Conservation (phyloP, 2,888 invertebrate genomes). For the Adelognathus sp. region DNA sequence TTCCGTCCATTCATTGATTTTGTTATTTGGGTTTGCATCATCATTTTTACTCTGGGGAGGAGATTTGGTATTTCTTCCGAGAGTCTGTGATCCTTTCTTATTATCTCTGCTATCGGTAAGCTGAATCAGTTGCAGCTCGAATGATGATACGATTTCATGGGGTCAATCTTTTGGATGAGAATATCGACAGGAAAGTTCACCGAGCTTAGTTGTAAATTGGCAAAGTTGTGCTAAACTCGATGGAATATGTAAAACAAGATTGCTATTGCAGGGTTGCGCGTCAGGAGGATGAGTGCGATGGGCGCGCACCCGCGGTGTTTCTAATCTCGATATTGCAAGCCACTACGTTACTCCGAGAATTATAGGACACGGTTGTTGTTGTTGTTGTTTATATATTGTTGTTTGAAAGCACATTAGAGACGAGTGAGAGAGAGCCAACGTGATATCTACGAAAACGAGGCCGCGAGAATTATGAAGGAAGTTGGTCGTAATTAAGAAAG, state of each 20-base stretch:
- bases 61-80: no score
- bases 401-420: background rate
- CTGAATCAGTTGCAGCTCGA: no score
- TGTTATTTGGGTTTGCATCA: no score
- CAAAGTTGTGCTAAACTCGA: background rate
- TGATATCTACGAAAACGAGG: constrained; percentile 28
- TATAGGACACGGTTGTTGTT: constrained; percentile 3
- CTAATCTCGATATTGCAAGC: constrained; percentile 7
- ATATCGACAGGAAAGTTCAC: no score
- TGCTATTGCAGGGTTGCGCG: background rate
- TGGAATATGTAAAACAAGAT: background rate
- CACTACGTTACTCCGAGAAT: background rate
- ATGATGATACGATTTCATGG: no score
- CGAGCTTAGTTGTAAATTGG: no score
- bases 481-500: constrained; percentile 56
- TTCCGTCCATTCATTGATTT: no score
- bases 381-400: background rate
- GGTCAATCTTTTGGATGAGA: no score
- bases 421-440: constrained; percentile 3
- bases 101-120: no score
- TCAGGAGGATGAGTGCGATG: background rate
- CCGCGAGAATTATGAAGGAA: constrained; percentile 53
- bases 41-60: no score
- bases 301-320: background rate
- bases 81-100: no score